Evolutionary conservation across 30 jellyfish, hydroid and myxozoan genomes (phyloP).

Genomic region (Mastigias papua): DNA sequence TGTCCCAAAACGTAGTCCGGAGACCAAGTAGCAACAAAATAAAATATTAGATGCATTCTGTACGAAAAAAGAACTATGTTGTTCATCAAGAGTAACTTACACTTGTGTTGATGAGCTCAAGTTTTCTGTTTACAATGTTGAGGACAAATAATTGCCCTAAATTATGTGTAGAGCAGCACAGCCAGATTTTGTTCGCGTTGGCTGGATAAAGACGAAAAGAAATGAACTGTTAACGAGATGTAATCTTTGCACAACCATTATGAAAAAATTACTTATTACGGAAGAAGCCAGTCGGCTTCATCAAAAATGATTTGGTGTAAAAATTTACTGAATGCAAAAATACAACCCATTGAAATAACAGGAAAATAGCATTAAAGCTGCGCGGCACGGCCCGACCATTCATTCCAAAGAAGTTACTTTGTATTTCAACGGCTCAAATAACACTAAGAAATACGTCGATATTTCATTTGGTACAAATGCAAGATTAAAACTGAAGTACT

Average conservation of each 20-base stretch:
- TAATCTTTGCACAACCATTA: conserved; percentile 4
- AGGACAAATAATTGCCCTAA: conserved; percentile 76
- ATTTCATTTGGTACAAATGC: no score
- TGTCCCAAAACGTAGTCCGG: no score
- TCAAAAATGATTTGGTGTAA: background rate
- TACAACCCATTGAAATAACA: background rate
- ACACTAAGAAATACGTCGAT: no score
- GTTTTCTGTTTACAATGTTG: conserved; percentile 69
- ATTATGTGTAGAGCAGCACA: conserved; percentile 81
- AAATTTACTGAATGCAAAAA: no score
- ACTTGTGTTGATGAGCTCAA: conserved; percentile 65
- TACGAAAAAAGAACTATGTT: no score
- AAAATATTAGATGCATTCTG: no score
- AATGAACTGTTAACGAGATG: background rate
- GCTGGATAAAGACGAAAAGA: conserved; percentile 44
- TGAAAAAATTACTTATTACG: background rate
- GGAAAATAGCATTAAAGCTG: no score
- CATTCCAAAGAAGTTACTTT: no score
- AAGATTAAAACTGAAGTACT: no score
- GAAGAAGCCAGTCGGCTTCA: background rate
- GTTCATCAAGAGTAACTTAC: conserved; percentile 52
- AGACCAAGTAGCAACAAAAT: no score
- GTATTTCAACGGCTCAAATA: no score
- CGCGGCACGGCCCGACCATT: no score
- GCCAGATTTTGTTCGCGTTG: conserved; percentile 87